Evolutionary conservation across 1,140 invertebrate genomes (phyloP).

Genomic region (Plodia interpunctella): DNA sequence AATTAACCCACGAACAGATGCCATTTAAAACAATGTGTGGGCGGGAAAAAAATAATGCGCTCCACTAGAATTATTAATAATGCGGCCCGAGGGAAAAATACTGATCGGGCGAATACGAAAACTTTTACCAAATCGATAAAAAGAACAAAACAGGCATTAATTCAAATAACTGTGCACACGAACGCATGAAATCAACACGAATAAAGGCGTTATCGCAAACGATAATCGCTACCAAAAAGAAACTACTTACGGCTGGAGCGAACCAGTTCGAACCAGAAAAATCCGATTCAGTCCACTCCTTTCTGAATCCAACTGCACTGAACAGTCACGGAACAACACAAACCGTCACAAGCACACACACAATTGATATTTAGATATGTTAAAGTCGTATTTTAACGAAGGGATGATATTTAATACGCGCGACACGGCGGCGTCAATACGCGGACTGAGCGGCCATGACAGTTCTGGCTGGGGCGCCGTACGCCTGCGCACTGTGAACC

Average conservation of each 20-base stretch:
- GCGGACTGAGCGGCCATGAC: conserved; percentile 67
- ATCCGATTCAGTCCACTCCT: conserved; percentile 26
- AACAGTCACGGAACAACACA: conserved; percentile 20
- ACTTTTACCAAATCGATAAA: conserved; percentile 50
- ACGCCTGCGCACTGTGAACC: conserved; percentile 52
- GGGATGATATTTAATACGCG: conserved; percentile 40
- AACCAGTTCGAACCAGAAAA: conserved; percentile 34
- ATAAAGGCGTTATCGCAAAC: conserved; percentile 20
- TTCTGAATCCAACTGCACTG: not conserved
- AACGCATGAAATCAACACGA: conserved; percentile 17
- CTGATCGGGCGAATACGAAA: conserved; percentile 21
- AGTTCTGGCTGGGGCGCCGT: conserved; percentile 45
- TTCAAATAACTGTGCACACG: conserved; percentile 29
- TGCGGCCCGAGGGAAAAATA: conserved; percentile 8
- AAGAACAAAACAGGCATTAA: conserved; percentile 34
- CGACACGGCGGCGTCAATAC: conserved; percentile 53
- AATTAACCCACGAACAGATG: not conserved
- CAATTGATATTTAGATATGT: conserved; percentile 14
- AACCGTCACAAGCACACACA: conserved; percentile 37
- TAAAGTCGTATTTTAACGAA: conserved; percentile 15
- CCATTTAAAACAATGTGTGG: conserved; percentile 3
- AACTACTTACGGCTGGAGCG: conserved; percentile 44
- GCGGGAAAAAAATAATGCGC: conserved; percentile 9
- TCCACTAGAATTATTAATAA: conserved; percentile 6
- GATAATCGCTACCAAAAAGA: conserved; percentile 10